Evolutionary conservation across 2,888 invertebrate genomes (phyloP).

Genomic region (Ichneumoninae sp.): DNA sequence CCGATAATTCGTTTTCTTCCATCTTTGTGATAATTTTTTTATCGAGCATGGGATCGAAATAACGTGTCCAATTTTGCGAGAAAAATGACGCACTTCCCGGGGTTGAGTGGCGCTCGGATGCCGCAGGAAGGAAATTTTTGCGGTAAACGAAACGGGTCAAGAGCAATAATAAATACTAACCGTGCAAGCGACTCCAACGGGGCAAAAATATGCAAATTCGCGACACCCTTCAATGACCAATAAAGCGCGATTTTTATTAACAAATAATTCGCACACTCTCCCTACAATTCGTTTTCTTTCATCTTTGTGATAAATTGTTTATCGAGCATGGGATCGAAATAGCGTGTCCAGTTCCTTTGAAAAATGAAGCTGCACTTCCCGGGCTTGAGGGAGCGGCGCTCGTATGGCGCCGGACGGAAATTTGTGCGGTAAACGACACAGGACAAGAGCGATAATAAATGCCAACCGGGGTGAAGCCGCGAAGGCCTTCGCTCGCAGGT

Average conservation of each 20-base stretch:
- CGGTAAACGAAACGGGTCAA: slow-evolving; percentile 39
- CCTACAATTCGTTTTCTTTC: neutral
- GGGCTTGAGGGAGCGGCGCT: neutral
- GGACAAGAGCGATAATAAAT: slow-evolving; percentile 57
- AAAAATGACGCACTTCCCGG: neutral
- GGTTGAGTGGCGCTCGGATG: neutral
- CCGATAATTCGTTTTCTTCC: neutral
- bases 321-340: neutral
- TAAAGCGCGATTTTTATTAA: too few relatives aligned
- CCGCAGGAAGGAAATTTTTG: slow-evolving; percentile 47
- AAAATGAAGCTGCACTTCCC: neutral
- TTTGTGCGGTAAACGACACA: slow-evolving; percentile 41
- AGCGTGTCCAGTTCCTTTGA: neutral
- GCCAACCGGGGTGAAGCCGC: slow-evolving; percentile 40
- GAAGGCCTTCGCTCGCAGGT: slow-evolving; percentile 46
- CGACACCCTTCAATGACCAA: too few relatives aligned
- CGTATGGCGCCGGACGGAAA: slow-evolving; percentile 38
- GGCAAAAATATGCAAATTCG: too few relatives aligned
- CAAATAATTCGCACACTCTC: neutral
- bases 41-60: neutral
- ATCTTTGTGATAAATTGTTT: neutral
- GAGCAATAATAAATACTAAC: slow-evolving; percentile 56
- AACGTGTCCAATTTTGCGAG: neutral
- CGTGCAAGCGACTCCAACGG: neutral
- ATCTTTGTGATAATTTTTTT: neutral